Base-by-base conservation (phyloP, 1,140 invertebrate genomes). In the Chlorops oryzae region DNA sequence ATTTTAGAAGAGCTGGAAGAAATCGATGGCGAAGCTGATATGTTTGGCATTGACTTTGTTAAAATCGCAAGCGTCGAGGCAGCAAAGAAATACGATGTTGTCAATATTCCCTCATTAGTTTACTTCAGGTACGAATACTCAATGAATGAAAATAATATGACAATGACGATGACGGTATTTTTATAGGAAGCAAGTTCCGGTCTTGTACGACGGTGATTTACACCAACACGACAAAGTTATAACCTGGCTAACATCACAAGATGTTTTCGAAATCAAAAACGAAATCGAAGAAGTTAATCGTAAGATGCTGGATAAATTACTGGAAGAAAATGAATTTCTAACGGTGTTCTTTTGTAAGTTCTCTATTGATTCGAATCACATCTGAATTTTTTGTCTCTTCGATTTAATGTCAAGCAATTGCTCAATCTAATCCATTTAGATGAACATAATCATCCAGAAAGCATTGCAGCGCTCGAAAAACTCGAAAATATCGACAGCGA, bases 221-320 rank as follows among this genome's bases (percentile, higher is more conserved):
- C 82, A 81, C 38, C 89, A 94, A 70, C 87, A 90, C 41, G 88
- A 92, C 39, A 87, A 83, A 67, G 82, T 95, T 22, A 74, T 93
- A 1, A 79, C 84, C 51, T 96, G 92, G 92, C 73, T 96, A 12
- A 95, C 92, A 9, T 92, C 90, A 12, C 90, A 94, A 70, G 92
- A 96, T 72, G 89, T 93, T 20, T 94, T 96, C 75, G 90, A 95
- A 75, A 87, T 95, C 27, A 92, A 93, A 77, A 93, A 94, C 70
- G 92, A 96, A 81, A 96, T 96, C 63, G 92, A 95, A 73, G 91
- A 95, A 73, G 91, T 96, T 1, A 96, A 95, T 70, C 82, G 87
- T 35, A 92, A 94, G 75, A 95, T 96, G 92, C 74, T 96, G 38
- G 90, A 95, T 57, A 96, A 96, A 74, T 72, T 95, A 2, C 74